A percentile compares a stretch with the other conserved stretches of the same genome.
These are phyloP conservation scores for Callaeas wilsoni DNA, from an alignment of 2,113 vertebrate genomes.

Conservation along the genomic window DNA sequence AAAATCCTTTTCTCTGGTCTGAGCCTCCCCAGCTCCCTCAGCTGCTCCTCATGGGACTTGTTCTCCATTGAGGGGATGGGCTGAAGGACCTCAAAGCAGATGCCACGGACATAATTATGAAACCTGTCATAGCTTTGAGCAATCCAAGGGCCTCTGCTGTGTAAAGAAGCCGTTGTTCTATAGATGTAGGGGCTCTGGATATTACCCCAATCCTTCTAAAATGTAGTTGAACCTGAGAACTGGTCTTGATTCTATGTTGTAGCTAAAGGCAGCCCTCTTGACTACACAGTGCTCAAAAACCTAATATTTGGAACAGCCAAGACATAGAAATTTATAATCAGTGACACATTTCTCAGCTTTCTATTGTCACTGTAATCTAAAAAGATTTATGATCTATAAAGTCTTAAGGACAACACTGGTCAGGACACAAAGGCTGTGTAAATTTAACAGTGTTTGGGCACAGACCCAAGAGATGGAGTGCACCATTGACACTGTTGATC, in stretches of 20 bases:
- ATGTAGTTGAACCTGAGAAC: background rate
- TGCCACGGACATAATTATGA: background rate
- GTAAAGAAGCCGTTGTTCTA: background rate
- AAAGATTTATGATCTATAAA: background rate
- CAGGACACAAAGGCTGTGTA: background rate
- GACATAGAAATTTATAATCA: background rate
- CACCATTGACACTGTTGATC: background rate
- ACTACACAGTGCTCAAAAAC: background rate
- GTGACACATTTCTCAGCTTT: background rate
- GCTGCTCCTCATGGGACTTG: background rate
- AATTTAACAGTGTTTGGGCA: background rate
- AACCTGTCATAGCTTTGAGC: background rate
- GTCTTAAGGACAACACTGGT: background rate
- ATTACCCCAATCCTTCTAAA: background rate
- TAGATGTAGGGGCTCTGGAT: background rate
- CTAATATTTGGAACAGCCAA: background rate
- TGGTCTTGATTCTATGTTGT: background rate
- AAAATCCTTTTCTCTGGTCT: background rate
- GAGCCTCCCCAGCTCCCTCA: background rate
- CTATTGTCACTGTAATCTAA: background rate
- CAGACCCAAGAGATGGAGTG: background rate
- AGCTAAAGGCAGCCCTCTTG: background rate
- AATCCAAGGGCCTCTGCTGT: background rate
- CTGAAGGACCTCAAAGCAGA: background rate
- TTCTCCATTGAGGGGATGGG: background rate